Base-by-base conservation (phyloP, 2,888 invertebrate species). In the Electrophaes corylata region DNA sequence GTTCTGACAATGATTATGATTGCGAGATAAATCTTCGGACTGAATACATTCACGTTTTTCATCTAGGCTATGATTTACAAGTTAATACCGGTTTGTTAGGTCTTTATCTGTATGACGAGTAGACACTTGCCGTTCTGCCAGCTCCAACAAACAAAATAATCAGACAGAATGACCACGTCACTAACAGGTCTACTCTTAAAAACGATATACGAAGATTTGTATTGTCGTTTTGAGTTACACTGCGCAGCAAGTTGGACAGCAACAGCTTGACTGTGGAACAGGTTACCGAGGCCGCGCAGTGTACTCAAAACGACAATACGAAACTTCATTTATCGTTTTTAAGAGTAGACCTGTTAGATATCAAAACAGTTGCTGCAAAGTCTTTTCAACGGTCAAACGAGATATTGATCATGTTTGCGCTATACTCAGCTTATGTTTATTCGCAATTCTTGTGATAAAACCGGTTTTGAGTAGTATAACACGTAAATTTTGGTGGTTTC, bases 1-100 rank as follows among this genome's bases (percentile, higher is more conserved):
- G 64, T 55, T 60, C 37, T 16, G 48, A 61, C 57, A 64, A 55
- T 51, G 49, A 48, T 46, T n/a, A n/a, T n/a, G n/a, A n/a, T n/a
- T n/a, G n/a, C 26, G 39, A 45, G 41, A 59, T 55, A 47, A 45
- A 50, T 55, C 44, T 45, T 37, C 29, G 48, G 41, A 53, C 59
- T 60, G 60, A 46, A 62, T 64, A 60, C 52, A 29, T 19, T 16
- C 37, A 8, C 51, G 23, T 40, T 57, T 63, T 41, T 60, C 54
- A 64, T 59, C 51, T 54, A 62, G 57, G 60, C 31, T 48, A 18
- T 29, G 19, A 40, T 40, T 37, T 37, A 37, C 10, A 8, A 37
- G 14, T 14, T 37, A 10, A 12, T 16, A 37, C 16, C 3, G 6
- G 5, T 14, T 10, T 10, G 6, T 37, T 37, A 29, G 26, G 10